Conservation (phyloP, 2,797 vertebrate species). For the Urosaurus nigricauda region DNA sequence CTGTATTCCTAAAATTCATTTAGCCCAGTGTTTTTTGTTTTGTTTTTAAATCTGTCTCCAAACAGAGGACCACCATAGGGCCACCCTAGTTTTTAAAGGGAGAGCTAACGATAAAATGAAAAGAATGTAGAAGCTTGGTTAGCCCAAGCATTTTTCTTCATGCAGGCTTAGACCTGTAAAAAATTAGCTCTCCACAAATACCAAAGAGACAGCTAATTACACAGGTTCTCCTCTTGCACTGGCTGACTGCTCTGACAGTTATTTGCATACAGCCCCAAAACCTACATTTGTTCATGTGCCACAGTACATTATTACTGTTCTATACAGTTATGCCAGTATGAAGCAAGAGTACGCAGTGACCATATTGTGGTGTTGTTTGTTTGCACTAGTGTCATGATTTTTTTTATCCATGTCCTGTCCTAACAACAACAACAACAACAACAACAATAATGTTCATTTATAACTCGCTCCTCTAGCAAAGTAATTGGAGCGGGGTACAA, state of each 20-base stretch:
- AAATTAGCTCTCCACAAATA: neutral
- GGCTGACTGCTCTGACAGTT: neutral
- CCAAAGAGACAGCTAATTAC: neutral
- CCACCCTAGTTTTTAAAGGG: neutral
- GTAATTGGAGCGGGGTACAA: too few species aligned
- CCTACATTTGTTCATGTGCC: too few species aligned
- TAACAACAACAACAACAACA: too few species aligned
- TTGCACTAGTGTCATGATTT: neutral
- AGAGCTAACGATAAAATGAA: neutral
- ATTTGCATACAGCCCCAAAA: neutral
- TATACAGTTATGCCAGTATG: neutral
- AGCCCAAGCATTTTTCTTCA: neutral
- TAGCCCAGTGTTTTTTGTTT: neutral
- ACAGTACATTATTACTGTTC: neutral
- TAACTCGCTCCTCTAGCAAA: too few species aligned
- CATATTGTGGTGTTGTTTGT: neutral
- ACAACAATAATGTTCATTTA: too few species aligned
- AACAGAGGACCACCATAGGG: accelerated
- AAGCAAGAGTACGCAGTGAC: neutral
- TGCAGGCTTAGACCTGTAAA: neutral
- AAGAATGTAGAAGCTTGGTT: neutral
- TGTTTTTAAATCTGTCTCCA: neutral
- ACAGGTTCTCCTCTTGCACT: neutral
- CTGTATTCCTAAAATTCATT: neutral
- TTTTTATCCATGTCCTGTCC: neutral